These are phyloP conservation scores for Sarcophaga subvicina DNA, from an alignment of 2,888 invertebrate species.

Conservation along the genomic window DNA sequence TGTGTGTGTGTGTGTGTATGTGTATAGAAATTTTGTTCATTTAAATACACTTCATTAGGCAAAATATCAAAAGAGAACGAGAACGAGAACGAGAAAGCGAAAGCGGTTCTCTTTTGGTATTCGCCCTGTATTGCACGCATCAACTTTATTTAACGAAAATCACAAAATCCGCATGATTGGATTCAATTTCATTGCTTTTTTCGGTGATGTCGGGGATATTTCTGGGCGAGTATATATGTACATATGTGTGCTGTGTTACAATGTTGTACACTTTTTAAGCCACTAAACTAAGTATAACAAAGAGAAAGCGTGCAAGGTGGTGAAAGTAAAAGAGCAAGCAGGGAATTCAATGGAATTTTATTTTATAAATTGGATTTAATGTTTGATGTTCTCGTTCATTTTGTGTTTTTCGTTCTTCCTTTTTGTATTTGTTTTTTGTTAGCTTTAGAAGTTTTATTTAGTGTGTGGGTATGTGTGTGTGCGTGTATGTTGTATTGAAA, in stretches of 20 bases:
- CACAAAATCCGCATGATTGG: constrained; percentile 43
- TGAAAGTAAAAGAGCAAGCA: neutral
- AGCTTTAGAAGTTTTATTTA: neutral
- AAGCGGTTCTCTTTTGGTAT: constrained; percentile 5
- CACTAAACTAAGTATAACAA: neutral
- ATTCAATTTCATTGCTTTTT: constrained; percentile 28
- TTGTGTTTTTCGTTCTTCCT: neutral
- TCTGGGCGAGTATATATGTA: neutral
- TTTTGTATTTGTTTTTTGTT: constrained; percentile 1
- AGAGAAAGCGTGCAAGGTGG: neutral
- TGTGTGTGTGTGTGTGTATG: neutral
- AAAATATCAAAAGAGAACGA: constrained; percentile 4
- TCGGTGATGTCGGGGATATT: neutral
- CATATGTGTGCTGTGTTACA: neutral
- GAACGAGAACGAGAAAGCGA: too few relatives aligned
- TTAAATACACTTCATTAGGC: constrained; percentile 53
- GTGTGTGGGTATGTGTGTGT: too few relatives aligned
- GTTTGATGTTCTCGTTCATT: constrained; percentile 13
- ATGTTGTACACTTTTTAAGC: neutral
- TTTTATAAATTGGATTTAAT: constrained; percentile 37
- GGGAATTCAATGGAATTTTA: constrained; percentile 5
- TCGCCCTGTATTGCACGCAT: neutral
- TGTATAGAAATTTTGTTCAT: constrained; percentile 1
- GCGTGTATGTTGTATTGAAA: neutral
- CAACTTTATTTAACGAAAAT: constrained; percentile 18